phyloP scores from a whole-genome alignment of 2,888 invertebrate species.

The Hirtodrosophila duncani region DNA sequence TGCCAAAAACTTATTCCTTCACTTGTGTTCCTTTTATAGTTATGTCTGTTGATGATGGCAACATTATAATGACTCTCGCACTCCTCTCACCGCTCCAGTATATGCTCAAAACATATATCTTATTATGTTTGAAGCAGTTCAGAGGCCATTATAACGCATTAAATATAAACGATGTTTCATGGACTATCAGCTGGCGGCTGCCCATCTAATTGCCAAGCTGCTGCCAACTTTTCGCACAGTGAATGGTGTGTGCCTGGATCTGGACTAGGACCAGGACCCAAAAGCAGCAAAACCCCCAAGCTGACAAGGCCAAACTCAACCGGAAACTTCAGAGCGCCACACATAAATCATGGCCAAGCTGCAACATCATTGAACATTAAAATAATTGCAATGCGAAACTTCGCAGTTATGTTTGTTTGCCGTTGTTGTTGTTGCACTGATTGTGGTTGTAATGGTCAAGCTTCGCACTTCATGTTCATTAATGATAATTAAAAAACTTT shows the following conservation, averaged over 20 bases:
- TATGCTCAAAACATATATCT: too few species aligned
- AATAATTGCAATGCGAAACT: constrained; percentile 64
- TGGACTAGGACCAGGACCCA: background rate
- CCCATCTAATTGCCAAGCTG: constrained; percentile 56
- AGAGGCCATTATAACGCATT: constrained; percentile 55
- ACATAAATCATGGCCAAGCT: constrained; percentile 57
- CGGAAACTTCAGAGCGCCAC: constrained; percentile 11
- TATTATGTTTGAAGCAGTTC: too few species aligned
- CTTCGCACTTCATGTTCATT: constrained; percentile 51
- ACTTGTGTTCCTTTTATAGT: too few species aligned
- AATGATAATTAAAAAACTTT: constrained; percentile 67
- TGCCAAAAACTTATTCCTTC: too few species aligned
- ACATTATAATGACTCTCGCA: too few species aligned
- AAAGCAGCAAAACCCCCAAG: constrained; percentile 1
- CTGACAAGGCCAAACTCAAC: constrained; percentile 3
- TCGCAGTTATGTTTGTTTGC: constrained; percentile 14
- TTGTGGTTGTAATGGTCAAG: constrained; percentile 39
- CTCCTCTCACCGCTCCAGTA: too few species aligned
- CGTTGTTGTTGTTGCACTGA: constrained; percentile 21
- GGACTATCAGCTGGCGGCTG: constrained; percentile 25
- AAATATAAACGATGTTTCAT: constrained; percentile 56
- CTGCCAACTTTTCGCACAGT: constrained; percentile 34
- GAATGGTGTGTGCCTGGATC: constrained; percentile 22
- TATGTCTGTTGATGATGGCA: too few species aligned
- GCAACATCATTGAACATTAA: constrained; percentile 68